A percentile compares a stretch with the other conserved stretches of the same genome.
phyloP scores from a whole-genome alignment of 2,113 vertebrate species.

The Heptranchias perlo region DNA sequence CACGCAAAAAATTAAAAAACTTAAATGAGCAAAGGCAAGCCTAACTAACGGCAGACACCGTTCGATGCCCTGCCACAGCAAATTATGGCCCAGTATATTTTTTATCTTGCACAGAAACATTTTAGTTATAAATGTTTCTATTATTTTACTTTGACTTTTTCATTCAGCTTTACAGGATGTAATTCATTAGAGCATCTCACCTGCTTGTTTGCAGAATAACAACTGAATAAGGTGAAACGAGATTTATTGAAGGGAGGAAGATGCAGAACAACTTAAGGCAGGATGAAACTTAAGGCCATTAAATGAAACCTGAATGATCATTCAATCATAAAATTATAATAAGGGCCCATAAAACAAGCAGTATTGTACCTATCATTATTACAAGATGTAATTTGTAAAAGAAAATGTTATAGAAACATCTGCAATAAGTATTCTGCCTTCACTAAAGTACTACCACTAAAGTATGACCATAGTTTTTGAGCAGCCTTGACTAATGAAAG shows the following conservation, averaged over 20 bases:
- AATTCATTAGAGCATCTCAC: not conserved
- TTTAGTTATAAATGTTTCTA: not conserved
- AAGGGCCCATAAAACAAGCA: not conserved
- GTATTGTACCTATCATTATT: slow-evolving; percentile 18
- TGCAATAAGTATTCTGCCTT: slow-evolving; percentile 41
- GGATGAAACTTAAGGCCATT: not conserved
- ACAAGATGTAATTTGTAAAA: slow-evolving; percentile 3
- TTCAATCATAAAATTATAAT: slow-evolving; percentile 12
- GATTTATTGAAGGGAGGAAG: not conserved
- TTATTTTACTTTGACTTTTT: not conserved
- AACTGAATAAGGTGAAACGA: not conserved
- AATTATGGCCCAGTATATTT: too few relatives aligned
- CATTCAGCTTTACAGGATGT: not conserved
- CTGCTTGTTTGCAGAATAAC: not conserved
- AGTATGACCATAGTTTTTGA: slow-evolving; percentile 49
- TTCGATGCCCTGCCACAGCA: too few relatives aligned
- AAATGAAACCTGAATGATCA: slow-evolving; percentile 7
- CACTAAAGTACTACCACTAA: slow-evolving; percentile 49
- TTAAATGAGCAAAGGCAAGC: too few relatives aligned
- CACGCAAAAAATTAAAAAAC: too few relatives aligned
- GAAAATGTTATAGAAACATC: not conserved
- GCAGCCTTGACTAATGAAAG: slow-evolving; percentile 64
- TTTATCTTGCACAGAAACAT: too few relatives aligned
- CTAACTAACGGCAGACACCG: too few relatives aligned
- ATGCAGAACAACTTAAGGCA: not conserved